These are phyloP conservation scores for Melanophora roralis DNA, from an alignment of 2,888 invertebrate species.

Conservation along the genomic window DNA sequence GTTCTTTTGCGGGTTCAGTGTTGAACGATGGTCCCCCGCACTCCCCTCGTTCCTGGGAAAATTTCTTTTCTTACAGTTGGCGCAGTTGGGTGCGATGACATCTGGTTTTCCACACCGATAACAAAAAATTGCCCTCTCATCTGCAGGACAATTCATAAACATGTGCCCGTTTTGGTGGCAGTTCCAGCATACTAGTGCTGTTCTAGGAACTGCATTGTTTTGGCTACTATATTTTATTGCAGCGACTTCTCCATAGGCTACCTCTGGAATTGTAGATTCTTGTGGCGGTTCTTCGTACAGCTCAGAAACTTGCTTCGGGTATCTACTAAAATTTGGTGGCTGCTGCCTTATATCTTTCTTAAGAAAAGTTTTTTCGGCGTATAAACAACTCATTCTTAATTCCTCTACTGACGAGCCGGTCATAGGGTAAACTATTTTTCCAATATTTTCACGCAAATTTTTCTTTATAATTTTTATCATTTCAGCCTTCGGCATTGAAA, in stretches of 20 bases:
- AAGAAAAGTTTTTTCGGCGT: too few species aligned
- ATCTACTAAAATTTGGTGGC: background rate
- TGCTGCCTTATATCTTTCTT: background rate
- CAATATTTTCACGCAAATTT: too few species aligned
- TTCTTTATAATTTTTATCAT: too few species aligned
- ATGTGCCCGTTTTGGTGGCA: background rate
- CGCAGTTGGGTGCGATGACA: background rate
- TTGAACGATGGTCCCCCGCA: constrained; percentile 12
- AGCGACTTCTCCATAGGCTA: background rate
- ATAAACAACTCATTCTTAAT: too few species aligned
- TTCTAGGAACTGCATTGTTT: background rate
- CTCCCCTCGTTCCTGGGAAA: background rate
- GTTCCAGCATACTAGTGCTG: background rate
- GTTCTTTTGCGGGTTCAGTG: background rate
- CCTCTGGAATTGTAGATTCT: background rate
- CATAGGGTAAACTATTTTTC: too few species aligned
- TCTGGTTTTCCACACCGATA: too few species aligned
- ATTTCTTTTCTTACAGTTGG: background rate
- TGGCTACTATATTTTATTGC: background rate
- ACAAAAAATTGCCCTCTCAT: background rate
- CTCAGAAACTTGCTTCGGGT: background rate
- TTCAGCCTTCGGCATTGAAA: too few species aligned
- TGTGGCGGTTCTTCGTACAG: background rate
- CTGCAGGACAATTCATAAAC: background rate
- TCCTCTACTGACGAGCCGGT: too few species aligned